Conservation (phyloP, 2,113 vertebrate genomes). For the Passer montanus region DNA sequence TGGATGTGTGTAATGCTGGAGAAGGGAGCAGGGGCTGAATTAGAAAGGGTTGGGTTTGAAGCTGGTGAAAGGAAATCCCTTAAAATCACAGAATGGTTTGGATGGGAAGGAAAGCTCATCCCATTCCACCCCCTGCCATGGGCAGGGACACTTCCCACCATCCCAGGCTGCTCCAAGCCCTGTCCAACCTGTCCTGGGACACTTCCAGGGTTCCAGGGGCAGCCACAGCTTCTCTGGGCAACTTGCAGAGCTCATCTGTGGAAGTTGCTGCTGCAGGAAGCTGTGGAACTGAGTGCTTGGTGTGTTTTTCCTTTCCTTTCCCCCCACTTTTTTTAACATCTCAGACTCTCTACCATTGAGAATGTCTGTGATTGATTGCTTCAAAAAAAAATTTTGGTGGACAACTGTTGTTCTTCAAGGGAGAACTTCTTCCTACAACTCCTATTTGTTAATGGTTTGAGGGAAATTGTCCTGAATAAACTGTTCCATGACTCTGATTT, state of each 20-base stretch:
- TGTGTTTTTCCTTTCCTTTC: background rate
- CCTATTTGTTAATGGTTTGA: background rate
- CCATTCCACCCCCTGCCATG: background rate
- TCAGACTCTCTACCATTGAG: background rate
- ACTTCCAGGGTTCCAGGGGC: background rate
- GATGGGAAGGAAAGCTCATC: background rate
- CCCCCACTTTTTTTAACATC: accelerated
- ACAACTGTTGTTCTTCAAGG: background rate
- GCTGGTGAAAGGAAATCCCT: background rate
- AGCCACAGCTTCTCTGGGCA: background rate
- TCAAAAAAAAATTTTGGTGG: background rate
- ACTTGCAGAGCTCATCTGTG: background rate
- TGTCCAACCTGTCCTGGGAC: accelerated
- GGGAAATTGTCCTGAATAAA: background rate
- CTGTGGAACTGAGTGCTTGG: background rate
- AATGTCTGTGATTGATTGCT: background rate
- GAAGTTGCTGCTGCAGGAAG: background rate
- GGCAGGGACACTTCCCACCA: background rate
- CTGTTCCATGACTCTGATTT: background rate
- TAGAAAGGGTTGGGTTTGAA: background rate
- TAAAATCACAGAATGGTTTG: background rate
- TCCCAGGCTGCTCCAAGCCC: background rate
- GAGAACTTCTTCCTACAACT: background rate
- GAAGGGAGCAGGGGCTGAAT: background rate
- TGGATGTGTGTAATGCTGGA: background rate